Base-by-base conservation (phyloP, 2,888 invertebrate species). In the Ceramica pisi region DNA sequence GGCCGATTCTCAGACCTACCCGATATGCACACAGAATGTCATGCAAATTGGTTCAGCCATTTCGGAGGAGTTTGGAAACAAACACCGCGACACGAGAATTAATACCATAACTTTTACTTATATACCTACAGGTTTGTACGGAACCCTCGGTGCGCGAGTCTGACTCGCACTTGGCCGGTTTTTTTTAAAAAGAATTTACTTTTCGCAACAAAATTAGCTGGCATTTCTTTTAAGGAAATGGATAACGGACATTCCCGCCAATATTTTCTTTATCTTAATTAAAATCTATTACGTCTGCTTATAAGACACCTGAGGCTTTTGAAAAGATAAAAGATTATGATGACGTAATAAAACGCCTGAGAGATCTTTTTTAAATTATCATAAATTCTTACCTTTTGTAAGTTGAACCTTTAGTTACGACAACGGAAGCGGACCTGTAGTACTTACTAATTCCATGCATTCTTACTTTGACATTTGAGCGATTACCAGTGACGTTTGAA, bases 251-350 rank as follows among this genome's bases (percentile, higher is more conserved):
- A 38, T 21, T 71, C 35, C 21, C 26, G 46, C 19, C 10, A 46
- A 31, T 55, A 50, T 12, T 48, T 14, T 23, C 41, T 41, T 41
- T 21, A 71, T 71, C 71, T 63, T 7, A 71, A 71, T 71, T 71
- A 48, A 48, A 71, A 72, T 71, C 64, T 63, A 31, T 41, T 41
- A 61, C 3, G 46, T 56, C 63, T 12, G n/a, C 46, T 50, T 6
- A 51, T 19, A 19, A 48, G 56, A 48, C 38, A 56, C 38, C 56
- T 61, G 51, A 70, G 51, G 44, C 19, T 56, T 50, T 67, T 56
- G 19, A 21, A 67, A 46, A 67, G 41, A 50, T 31, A 69, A 12
- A 1, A 10, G 23, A 46, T 46, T 19, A 19, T 1, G 46, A 16
- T 46, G 61, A 14, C 46, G 38, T 53, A 38, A 46, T 53, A 61